These are phyloP conservation scores for Amphipyra berbera DNA, from an alignment of 2,888 invertebrate species.

Conservation along the genomic window DNA sequence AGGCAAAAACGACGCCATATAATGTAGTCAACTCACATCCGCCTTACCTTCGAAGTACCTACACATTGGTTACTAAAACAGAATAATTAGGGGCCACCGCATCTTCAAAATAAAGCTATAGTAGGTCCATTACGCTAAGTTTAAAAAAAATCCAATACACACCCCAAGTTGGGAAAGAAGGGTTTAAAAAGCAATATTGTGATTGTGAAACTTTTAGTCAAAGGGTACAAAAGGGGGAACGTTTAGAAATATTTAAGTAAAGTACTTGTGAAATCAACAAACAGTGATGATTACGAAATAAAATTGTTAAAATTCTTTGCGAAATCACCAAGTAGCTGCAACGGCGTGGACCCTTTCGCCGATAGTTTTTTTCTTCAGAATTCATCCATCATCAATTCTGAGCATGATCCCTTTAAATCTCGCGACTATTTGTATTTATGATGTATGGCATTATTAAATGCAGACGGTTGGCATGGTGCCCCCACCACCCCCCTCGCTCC, in stretches of 20 bases:
- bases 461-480: conserved; percentile 57
- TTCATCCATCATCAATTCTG: conserved; percentile 23
- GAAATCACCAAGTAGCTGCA: neutral
- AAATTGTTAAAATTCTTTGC: neutral
- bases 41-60: conserved; percentile 14
- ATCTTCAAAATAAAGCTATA: conserved; percentile 6
- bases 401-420: conserved; percentile 22
- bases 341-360: neutral
- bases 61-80: conserved; percentile 19
- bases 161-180: neutral
- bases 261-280: neutral
- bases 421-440: conserved; percentile 48
- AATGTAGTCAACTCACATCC: conserved; percentile 44
- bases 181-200: conserved; percentile 2
- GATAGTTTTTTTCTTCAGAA: conserved; percentile 9
- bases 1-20: conserved; percentile 30
- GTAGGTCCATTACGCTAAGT: neutral
- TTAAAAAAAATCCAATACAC: neutral
- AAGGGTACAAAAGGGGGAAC: neutral
- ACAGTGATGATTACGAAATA: neutral
- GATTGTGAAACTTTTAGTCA: neutral
- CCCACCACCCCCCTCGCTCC: conserved; percentile 55
- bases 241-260: neutral
- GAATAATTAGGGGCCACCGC: conserved; percentile 29
- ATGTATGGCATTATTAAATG: conserved; percentile 47